Evolutionary conservation across 2,797 vertebrate genomes (phyloP).

Genomic region (Cottoperca gobio): DNA sequence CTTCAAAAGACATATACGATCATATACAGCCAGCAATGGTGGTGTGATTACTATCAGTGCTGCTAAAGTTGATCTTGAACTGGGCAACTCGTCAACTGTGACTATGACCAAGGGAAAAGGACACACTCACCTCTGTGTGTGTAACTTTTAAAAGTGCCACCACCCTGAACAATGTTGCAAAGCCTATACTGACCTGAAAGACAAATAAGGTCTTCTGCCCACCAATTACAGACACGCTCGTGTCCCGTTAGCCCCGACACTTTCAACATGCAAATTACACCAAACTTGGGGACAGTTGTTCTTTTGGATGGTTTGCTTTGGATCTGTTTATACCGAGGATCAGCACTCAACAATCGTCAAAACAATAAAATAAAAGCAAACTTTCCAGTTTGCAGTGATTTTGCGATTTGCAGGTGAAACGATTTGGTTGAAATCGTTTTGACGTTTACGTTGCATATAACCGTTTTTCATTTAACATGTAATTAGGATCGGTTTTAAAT

Average conservation of each 20-base stretch:
- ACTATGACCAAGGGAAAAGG: constrained; percentile 27
- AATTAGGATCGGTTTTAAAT: neutral
- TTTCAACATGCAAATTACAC: constrained; percentile 68
- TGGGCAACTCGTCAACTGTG: constrained; percentile 38
- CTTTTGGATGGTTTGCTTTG: constrained; percentile 31
- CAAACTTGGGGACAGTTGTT: constrained; percentile 36
- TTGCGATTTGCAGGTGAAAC: neutral
- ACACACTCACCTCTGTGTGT: constrained; percentile 53
- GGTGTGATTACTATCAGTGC: neutral
- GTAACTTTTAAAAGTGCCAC: constrained; percentile 33
- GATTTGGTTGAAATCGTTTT: neutral
- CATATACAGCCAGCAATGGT: neutral
- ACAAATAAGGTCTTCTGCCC: constrained; percentile 50
- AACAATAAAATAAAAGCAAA: constrained; percentile 1
- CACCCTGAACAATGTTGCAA: constrained; percentile 39
- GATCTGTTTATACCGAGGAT: neutral
- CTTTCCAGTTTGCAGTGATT: neutral
- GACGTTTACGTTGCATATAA: neutral
- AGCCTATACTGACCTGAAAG: constrained; percentile 42
- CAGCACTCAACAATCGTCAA: neutral
- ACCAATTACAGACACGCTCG: constrained; percentile 61
- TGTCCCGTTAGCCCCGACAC: constrained; percentile 33
- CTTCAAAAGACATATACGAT: neutral
- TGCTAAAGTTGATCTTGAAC: constrained; percentile 33
- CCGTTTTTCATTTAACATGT: neutral